Conservation (phyloP, 2,888 invertebrate genomes). For the Druceiella hillmani region DNA sequence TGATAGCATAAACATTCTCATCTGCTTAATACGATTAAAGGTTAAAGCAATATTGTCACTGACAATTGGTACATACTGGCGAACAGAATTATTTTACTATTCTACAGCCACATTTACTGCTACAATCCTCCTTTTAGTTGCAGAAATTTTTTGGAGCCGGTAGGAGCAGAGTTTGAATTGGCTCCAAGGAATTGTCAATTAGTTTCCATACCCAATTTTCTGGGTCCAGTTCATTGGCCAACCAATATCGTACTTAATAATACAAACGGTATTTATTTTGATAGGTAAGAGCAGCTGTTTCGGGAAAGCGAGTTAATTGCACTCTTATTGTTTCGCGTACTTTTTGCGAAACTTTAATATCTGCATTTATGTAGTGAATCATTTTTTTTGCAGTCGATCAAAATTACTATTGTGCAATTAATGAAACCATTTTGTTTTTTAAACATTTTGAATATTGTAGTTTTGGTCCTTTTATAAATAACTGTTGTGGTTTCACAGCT, state of each 20-base stretch:
- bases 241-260: constrained; percentile 23
- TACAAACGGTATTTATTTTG: constrained; percentile 27
- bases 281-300: constrained; percentile 22
- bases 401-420: too few species aligned
- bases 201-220: constrained; percentile 27
- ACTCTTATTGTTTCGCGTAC: constrained; percentile 7
- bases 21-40: constrained; percentile 20
- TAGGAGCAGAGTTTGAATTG: constrained; percentile 20
- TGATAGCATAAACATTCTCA: constrained; percentile 1
- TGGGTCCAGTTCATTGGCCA: constrained; percentile 16
- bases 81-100: constrained; percentile 26
- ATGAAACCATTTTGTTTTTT: too few species aligned
- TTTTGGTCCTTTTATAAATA: constrained; percentile 18
- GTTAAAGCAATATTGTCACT: constrained; percentile 23
- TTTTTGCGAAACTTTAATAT: constrained; percentile 24
- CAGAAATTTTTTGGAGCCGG: constrained; percentile 26
- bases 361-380: constrained; percentile 23
- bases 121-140: constrained; percentile 25
- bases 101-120: constrained; percentile 25
- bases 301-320: too few species aligned
- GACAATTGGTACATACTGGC: constrained; percentile 25
- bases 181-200: too few species aligned
- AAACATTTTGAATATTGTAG: too few species aligned
- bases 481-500: constrained; percentile 21
- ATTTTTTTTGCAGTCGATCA: constrained; percentile 23